Evolutionary conservation across 1,140 invertebrate species (phyloP), one percentile per base, ranked within the genome.

Genomic region (Stegodyphus dumicola): DNA sequence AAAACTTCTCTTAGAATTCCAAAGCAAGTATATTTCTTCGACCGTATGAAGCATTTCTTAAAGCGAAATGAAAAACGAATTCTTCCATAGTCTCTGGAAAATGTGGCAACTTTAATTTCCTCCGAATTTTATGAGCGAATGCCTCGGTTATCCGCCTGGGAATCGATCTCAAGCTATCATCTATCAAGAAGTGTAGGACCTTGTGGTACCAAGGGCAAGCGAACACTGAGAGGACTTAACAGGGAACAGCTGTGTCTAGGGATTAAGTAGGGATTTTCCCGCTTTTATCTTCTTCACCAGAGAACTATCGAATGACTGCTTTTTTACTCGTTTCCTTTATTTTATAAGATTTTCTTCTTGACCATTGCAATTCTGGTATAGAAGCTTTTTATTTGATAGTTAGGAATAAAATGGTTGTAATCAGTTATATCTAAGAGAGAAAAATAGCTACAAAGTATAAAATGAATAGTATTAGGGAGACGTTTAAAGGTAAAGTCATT

Each of bases 211-310:
- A 71, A 52, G n/a, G 51, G 51, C 11, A 18, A 18, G 66, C 15
- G 66, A 67, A 67, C 66, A 9, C 7, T 5, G 17, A 9, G n/a
- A 49, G 33, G 51, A 49, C 70, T 71, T 49, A 71, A 71, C 33
- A 13, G 70, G 70, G 18, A 71, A 71, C 70, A 71, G 70, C 70
- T 71, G 70, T 52, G 33, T 7, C 48, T 49, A 18, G 70, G 70
- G 70, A 71, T 71, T 71, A 71, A 17, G 70, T 17, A 49, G 33
- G 70, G 70, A 71, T 71, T 71, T 71, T 49, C 70, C 51, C 13
- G 70, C 70, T 71, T 71, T 71, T 71, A 71, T 71, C 70, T 71
- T 52, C 70, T 71, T 71, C 75, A 51, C 17, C 33, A 51, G 17
- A 64, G 60, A 10, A 15, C 60, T 49, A 60, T 77, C 48, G 33